These are phyloP conservation scores for Melanerpes formicivorus DNA, from an alignment of 2,113 vertebrate genomes.

Conservation along the genomic window DNA sequence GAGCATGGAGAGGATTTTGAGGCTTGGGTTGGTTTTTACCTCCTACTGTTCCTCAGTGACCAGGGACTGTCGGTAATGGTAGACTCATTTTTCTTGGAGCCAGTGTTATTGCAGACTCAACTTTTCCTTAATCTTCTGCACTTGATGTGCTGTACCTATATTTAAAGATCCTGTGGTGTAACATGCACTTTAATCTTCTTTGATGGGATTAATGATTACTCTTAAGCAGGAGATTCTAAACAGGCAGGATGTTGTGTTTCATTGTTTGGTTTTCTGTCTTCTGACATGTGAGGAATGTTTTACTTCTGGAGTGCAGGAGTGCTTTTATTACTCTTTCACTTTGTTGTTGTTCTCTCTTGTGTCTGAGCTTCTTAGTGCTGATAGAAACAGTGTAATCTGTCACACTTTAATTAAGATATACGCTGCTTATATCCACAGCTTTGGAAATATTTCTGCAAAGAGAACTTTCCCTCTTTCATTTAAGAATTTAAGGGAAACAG, in stretches of 20 bases:
- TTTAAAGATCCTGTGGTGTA: background rate
- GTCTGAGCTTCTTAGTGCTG: background rate
- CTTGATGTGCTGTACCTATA: background rate
- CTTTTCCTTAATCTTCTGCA: background rate
- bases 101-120: background rate
- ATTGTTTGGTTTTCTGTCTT: background rate
- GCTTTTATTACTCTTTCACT: background rate
- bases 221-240: background rate
- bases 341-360: background rate
- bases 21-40: fast-evolving
- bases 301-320: background rate
- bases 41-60: background rate
- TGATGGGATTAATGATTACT: background rate
- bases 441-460: background rate
- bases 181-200: conserved; percentile 5
- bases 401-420: background rate
- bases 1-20: background rate
- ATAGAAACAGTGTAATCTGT: background rate
- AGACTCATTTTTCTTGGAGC: background rate
- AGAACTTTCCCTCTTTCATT: background rate
- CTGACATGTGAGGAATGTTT: background rate
- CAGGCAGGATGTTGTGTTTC: background rate
- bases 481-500: background rate
- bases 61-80: background rate
- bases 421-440: background rate